Evolutionary conservation across 2,113 vertebrate species (phyloP), one percentile per base, ranked within the genome.

Genomic region (Oophaga pumilio): DNA sequence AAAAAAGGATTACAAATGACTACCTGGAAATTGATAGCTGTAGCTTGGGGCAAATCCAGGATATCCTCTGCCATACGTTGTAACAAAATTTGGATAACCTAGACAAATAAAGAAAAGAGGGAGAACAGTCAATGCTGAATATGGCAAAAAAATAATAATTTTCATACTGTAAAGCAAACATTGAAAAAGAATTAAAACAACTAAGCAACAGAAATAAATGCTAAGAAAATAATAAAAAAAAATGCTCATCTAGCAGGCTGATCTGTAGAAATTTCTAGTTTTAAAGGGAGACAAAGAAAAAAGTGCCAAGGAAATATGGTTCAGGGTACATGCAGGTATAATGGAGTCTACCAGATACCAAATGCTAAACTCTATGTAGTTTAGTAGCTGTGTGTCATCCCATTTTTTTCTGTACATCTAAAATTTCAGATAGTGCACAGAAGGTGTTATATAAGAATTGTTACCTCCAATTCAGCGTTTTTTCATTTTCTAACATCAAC

Each of bases 51-150:
- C 96, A 90, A 99, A 99, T 95, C 98, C 98, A 85, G 97, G 98
- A 91, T 99, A 99, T 94, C 98, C 98, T 77, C 98, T 95, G 91
- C 98, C 98, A 26, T 99, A 99, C 0, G 98, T 99, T 57, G 98
- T 97, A 91, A 99, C 98, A 89, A 99, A 99, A 94, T 99, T 99
- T 71, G 98, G 98, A 93, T 99, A 99, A 95, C 97, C 98, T 99
- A 93, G 15, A 43, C 33, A 43, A 60, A 69, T 68, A 22, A 73
- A 22, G 17, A 20, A 66, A 28, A 52, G 18, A 82, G 50, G 12
- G 4, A 24, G 15, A 66, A 85, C 2, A 15, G 24, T 84, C 24
- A 84, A 26, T 4, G 53, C 33, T 2, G 9, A 84, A 57, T 22
- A 9, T 18, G 69, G 6, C 0, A 64, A 10, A n/a, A 8, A 3